phyloP scores from a whole-genome alignment of 2,113 vertebrate species.

The Tetrao urogallus region DNA sequence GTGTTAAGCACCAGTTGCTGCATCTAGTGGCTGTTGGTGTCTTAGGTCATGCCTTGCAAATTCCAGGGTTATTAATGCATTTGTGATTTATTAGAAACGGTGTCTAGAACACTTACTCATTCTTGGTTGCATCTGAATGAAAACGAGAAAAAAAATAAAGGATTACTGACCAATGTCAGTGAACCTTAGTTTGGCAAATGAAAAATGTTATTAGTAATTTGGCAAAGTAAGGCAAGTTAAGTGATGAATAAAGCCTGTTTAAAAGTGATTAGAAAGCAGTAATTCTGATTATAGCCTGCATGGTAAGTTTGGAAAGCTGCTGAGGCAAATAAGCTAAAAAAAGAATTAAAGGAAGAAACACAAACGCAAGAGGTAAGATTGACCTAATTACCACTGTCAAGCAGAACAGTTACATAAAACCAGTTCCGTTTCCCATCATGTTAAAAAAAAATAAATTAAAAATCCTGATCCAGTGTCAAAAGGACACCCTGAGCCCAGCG shows the following conservation, averaged over 20 bases:
- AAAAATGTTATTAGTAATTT: slow-evolving; percentile 72
- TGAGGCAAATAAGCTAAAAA: slow-evolving; percentile 11
- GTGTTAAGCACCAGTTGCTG: slow-evolving; percentile 73
- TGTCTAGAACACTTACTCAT: slow-evolving; percentile 80
- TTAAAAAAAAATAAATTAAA: background rate
- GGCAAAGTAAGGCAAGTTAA: slow-evolving; percentile 62
- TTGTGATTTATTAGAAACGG: slow-evolving; percentile 73
- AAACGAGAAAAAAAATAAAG: slow-evolving; percentile 53
- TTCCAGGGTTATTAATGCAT: slow-evolving; percentile 74
- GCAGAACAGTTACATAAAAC: slow-evolving; percentile 1
- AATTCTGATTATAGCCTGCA: background rate
- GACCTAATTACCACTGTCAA: slow-evolving; percentile 4
- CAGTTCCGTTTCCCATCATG: background rate
- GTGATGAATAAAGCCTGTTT: slow-evolving; percentile 47
- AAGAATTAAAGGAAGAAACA: background rate
- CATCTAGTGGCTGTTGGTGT: slow-evolving; percentile 67
- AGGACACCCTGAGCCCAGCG: background rate
- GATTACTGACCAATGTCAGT: slow-evolving; percentile 71
- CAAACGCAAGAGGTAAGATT: background rate
- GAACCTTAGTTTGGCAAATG: slow-evolving; percentile 70
- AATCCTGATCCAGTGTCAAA: background rate
- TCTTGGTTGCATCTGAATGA: slow-evolving; percentile 81
- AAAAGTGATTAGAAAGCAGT: slow-evolving; percentile 20
- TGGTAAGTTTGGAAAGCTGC: background rate
- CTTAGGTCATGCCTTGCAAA: slow-evolving; percentile 71